Evolutionary conservation across 2,888 invertebrate species (phyloP), one percentile per base, ranked within the genome.

Genomic region (Pheosia tremula): DNA sequence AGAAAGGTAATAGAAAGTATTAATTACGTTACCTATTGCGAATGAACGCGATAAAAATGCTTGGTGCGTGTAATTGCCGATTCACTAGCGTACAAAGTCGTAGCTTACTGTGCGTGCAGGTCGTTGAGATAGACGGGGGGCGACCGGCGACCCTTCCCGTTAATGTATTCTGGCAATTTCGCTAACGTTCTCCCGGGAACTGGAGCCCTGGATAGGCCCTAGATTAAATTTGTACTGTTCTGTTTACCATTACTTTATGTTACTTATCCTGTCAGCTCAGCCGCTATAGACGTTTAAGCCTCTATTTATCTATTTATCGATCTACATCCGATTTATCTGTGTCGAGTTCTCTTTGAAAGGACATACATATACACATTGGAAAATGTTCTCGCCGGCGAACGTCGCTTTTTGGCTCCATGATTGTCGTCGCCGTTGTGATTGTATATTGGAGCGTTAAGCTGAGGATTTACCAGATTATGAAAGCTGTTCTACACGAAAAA

Each of bases 101-200:
- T 81, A 81, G 86, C 84, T 88, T 84, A 88, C 85, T 75, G 77
- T 79, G 80, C 76, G 77, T 79, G 80, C 84, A 81, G 81, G 83
- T 80, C 85, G 88, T 90, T 86, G 88, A 87, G 89, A 89, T 89
- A 89, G 89, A 87, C 86, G 84, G 82, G 72, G 73, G 82, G 39
- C 24, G 55, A 55, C 39, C 55, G 39, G 63, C 77, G 81, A 80
- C 83, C 83, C 83, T 84, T 79, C 75, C 74, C 79, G 78, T 83
- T 90, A 90, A 91, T 91, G 86, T 90, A 91, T 91, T 91, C 91
- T 79, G 85, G 85, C 84, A 89, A 89, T 91, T 89, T 86, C 81
- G 79, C 86, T 77, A 83, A 81, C 82, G 83, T 78, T 71, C 79
- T 75, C 80, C 78, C 74, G 80, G 81, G 83, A 74, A 75, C 80